These are phyloP conservation scores for Drosophila atroscutellata DNA, from an alignment of 2,888 invertebrate genomes.

Conservation along the genomic window DNA sequence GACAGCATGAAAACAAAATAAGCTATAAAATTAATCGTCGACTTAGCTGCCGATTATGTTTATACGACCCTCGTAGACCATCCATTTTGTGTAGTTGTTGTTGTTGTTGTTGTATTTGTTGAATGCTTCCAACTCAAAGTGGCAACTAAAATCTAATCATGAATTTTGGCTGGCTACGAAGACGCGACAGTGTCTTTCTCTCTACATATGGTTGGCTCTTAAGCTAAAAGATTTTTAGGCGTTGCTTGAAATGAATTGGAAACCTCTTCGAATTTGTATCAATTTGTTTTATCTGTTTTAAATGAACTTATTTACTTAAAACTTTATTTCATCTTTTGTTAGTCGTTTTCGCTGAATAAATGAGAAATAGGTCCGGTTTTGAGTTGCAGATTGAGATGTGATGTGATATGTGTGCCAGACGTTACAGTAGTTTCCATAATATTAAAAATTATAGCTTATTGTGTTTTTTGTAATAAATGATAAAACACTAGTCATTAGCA, in stretches of 20 bases:
- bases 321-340: not conserved
- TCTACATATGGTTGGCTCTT: conserved; percentile 9
- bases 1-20: conserved; percentile 72
- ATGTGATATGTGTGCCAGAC: not conserved
- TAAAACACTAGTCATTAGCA: not conserved
- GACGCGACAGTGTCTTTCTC: conserved; percentile 4
- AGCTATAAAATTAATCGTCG: conserved; percentile 77
- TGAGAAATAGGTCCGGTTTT: not conserved
- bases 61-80: conserved; percentile 55
- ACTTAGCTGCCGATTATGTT: conserved; percentile 71
- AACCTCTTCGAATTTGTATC: conserved; percentile 27
- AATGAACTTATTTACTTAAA: conserved; percentile 1
- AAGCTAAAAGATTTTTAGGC: conserved; percentile 4
- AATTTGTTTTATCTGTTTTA: conserved; percentile 11
- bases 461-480: not conserved
- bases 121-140: conserved; percentile 17
- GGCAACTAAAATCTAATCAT: conserved; percentile 32
- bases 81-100: conserved; percentile 50
- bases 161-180: not conserved
- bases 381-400: not conserved
- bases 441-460: not conserved
- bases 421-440: not conserved
- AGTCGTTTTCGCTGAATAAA: not conserved
- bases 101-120: not conserved
- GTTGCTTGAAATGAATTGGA: conserved; percentile 26